Conservation (phyloP, 2,797 vertebrate species). For the Gymnopithys bicolor region DNA sequence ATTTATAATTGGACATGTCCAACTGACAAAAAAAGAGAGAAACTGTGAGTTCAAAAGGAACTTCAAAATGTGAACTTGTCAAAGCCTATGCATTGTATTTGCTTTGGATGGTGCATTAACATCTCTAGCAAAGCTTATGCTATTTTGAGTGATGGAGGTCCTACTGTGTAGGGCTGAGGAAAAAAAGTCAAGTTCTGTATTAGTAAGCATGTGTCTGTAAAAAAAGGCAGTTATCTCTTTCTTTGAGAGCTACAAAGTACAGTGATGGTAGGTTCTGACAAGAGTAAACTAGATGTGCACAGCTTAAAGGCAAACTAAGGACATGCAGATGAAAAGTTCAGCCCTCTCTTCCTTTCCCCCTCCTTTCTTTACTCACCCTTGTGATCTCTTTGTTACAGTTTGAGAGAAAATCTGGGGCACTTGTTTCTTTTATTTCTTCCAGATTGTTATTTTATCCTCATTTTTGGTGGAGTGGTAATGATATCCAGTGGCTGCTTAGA, state of each 20-base stretch:
- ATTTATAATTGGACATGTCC: constrained; percentile 47
- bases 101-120: constrained; percentile 29
- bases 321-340: constrained; percentile 59
- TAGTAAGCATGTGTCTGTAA: constrained; percentile 42
- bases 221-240: constrained; percentile 68
- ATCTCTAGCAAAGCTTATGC: background rate
- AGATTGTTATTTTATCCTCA: constrained; percentile 58
- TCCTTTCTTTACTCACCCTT: constrained; percentile 20
- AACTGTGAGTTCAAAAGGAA: constrained; percentile 35
- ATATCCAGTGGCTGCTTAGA: constrained; percentile 66
- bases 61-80: constrained; percentile 58
- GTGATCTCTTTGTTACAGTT: constrained; percentile 33
- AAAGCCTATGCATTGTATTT: constrained; percentile 10
- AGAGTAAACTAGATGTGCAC: constrained; percentile 55
- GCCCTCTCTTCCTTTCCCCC: constrained; percentile 24
- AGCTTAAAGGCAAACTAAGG: constrained; percentile 61
- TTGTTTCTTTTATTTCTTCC: constrained; percentile 56
- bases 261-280: constrained; percentile 42
- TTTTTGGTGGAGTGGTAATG: constrained; percentile 53
- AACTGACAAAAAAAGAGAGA: constrained; percentile 19
- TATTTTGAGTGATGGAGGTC: constrained; percentile 23
- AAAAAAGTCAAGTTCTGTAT: constrained; percentile 19
- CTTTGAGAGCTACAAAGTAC: constrained; percentile 46
- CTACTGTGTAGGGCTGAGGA: constrained; percentile 7
- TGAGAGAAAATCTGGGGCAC: constrained; percentile 51